phyloP scores from a whole-genome alignment of 2,888 invertebrate species.

The Ectemnius cavifrons region DNA sequence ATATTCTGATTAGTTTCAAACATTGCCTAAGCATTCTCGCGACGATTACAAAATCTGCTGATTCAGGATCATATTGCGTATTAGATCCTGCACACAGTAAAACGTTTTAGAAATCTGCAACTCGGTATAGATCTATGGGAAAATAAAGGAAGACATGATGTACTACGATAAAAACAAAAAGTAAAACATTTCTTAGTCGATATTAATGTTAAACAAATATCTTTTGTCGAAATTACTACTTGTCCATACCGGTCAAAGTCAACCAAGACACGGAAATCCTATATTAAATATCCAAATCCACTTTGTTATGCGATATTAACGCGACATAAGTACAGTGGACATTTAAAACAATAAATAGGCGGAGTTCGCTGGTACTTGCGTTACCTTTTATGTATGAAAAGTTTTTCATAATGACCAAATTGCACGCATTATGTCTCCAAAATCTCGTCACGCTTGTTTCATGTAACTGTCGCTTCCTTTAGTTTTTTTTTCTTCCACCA shows the following conservation, averaged over 20 bases:
- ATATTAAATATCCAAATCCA: conserved; percentile 46
- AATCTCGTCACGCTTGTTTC: conserved; percentile 40
- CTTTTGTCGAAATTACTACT: conserved; percentile 28
- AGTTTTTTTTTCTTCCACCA: conserved; percentile 81
- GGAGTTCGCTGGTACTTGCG: conserved; percentile 28
- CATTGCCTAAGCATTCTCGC: conserved; percentile 10
- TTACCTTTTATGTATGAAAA: conserved; percentile 7
- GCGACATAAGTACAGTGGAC: conserved; percentile 37
- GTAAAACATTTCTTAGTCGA: conserved; percentile 35
- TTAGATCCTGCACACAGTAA: conserved; percentile 42
- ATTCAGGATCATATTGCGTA: conserved; percentile 36
- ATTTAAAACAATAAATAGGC: conserved; percentile 52
- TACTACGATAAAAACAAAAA: conserved; percentile 41
- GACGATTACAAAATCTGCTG: background rate
- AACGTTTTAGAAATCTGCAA: conserved; percentile 21
- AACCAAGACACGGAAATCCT: conserved; percentile 49
- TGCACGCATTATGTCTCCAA: conserved; percentile 40
- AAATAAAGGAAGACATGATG: conserved; percentile 45
- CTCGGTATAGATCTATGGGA: conserved; percentile 28
- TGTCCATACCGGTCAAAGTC: conserved; percentile 33
- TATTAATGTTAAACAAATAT: conserved; percentile 43
- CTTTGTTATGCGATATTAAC: conserved; percentile 37
- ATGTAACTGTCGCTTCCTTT: conserved; percentile 58
- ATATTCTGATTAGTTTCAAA: conserved; percentile 6
- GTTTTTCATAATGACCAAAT: conserved; percentile 39